phyloP scores from a whole-genome alignment of 2,113 vertebrate species.

The Forbesichthys papilliferus region DNA sequence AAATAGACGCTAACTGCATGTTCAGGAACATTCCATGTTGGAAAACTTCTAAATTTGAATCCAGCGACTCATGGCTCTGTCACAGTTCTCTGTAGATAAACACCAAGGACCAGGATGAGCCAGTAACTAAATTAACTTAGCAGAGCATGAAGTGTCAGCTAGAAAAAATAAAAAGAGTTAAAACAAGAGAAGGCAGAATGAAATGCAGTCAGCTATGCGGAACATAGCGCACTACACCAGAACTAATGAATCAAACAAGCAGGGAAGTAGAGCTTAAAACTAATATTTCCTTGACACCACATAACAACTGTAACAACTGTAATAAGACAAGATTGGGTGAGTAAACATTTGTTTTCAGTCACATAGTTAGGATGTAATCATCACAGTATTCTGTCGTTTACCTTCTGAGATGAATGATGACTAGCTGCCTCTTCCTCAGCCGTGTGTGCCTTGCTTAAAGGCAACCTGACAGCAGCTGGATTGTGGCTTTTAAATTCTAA shows the following conservation, averaged over 20 bases:
- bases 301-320: background rate
- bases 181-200: background rate
- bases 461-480: no score
- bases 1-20: background rate
- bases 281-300: background rate
- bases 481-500: no score
- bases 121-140: background rate
- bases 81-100: background rate
- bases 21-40: background rate
- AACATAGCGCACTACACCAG: background rate
- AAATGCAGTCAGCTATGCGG: background rate
- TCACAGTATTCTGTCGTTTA: no score
- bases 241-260: background rate
- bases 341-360: background rate
- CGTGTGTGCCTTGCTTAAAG: no score
- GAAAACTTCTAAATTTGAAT: background rate
- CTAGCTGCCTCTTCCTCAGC: no score
- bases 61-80: background rate
- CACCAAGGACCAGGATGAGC: background rate
- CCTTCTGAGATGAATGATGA: no score
- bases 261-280: background rate
- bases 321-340: background rate
- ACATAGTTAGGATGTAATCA: background rate
- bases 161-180: background rate
- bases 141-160: no score